These are phyloP conservation scores for Hermetia illucens DNA, from an alignment of 1,140 invertebrate genomes.

Conservation along the genomic window DNA sequence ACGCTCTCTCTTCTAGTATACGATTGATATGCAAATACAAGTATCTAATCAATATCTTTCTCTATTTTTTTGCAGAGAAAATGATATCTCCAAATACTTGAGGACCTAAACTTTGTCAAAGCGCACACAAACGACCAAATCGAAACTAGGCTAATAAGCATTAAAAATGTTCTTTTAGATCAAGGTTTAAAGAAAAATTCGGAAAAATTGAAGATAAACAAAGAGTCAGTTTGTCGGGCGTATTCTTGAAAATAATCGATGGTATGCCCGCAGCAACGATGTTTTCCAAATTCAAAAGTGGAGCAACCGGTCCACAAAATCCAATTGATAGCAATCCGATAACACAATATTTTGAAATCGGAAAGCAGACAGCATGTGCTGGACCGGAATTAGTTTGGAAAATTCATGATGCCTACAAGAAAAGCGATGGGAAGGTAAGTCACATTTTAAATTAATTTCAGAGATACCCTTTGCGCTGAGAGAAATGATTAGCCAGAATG, in stretches of 20 bases:
- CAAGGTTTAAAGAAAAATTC: background rate
- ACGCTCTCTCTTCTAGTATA: too few relatives aligned
- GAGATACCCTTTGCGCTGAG: too few relatives aligned
- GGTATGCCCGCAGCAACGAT: conserved; percentile 40
- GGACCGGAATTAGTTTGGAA: conserved; percentile 88
- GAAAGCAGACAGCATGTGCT: conserved; percentile 73
- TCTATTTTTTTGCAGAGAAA: too few relatives aligned
- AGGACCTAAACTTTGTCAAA: too few relatives aligned
- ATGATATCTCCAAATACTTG: too few relatives aligned
- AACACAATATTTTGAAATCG: conserved; percentile 73
- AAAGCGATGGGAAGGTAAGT: conserved; percentile 81
- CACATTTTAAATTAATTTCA: background rate
- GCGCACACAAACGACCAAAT: too few relatives aligned
- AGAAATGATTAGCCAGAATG: too few relatives aligned
- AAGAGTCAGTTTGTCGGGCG: conserved; percentile 23
- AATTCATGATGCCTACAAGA: conserved; percentile 78
- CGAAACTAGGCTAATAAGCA: too few relatives aligned
- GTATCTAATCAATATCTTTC: too few relatives aligned
- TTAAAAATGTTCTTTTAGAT: background rate
- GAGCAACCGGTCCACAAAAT: conserved; percentile 35
- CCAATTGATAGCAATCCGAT: conserved; percentile 73
- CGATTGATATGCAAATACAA: too few relatives aligned
- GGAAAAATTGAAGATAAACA: background rate
- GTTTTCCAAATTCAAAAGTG: conserved; percentile 62
- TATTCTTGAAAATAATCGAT: conserved; percentile 31